A percentile compares a stretch with the other conserved stretches of the same genome.
phyloP scores from a whole-genome alignment of 2,113 vertebrate genomes.

The Poicephalus meyeri region DNA sequence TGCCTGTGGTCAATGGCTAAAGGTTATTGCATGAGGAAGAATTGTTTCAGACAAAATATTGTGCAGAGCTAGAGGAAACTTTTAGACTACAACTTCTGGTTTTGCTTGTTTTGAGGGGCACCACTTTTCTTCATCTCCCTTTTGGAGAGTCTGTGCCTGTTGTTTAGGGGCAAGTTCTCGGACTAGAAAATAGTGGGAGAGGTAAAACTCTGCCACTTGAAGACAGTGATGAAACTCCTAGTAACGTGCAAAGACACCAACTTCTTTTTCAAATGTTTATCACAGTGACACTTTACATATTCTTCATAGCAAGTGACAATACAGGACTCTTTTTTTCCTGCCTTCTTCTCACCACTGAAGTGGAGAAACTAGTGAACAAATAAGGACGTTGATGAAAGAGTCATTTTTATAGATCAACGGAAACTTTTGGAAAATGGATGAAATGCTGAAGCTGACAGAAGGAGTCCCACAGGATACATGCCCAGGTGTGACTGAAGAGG shows the following conservation, averaged over 20 bases:
- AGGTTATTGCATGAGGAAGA: background rate
- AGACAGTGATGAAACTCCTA: background rate
- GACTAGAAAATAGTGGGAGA: background rate
- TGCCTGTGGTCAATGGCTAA: background rate
- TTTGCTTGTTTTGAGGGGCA: background rate
- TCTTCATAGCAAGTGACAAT: background rate
- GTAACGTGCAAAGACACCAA: background rate
- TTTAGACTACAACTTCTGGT: background rate
- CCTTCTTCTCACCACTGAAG: background rate
- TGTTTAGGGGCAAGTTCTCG: background rate
- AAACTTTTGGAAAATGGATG: background rate
- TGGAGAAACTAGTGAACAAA: background rate
- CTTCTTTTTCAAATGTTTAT: background rate
- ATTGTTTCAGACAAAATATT: background rate
- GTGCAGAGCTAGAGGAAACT: background rate
- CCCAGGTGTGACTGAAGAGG: background rate
- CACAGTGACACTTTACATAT: background rate
- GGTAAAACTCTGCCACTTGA: background rate
- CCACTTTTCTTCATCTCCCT: background rate
- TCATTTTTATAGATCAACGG: background rate
- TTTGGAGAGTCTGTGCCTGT: background rate
- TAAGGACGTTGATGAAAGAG: rapidly evolving
- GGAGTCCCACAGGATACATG: rapidly evolving
- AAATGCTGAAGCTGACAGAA: background rate
- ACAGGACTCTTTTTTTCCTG: background rate